Base-by-base conservation (phyloP, 2,888 invertebrate genomes). In the Chesias legatella region DNA sequence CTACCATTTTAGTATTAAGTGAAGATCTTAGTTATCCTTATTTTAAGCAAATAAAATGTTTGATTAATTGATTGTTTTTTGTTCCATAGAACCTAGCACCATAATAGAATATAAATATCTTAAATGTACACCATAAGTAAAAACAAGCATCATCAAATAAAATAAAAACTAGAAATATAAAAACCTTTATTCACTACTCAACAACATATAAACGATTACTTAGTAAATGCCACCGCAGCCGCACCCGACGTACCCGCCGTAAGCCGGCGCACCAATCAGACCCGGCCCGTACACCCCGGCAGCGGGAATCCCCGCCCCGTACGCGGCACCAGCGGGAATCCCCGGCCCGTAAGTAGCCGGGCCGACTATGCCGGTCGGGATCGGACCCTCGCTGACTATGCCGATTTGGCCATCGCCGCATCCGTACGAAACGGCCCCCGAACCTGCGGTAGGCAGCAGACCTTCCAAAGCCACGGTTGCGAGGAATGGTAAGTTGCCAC, bases 401-500 rank as follows among this genome's bases (percentile, higher is more conserved):
- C 63, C 64, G 9, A 63, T 42, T 1, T 56, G 43, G 0, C 67
- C 67, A 25, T 58, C 53, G 4, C 78, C 77, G 23, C 76, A 75
- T 7, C 68, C 63, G 33, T 78, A 76, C 0, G 63, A 49, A 5
- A 75, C 60, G 0, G 58, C 54, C 11, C 73, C 73, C 31, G 58
- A 43, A 1, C 79, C 78, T 13, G 50, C 59, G 7, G 73, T 67
- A 1, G 72, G 71, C 23, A 78, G 43, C 6, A 48, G 51, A 1
- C 76, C 75, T 23, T 70, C 66, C 26, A 79, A 43, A 2, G 48
- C 67, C 0, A 71, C 74, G 3, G 76, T 63, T 3, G 73, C 73
- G 0, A 72, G 44, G 55, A 79, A 73, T 1, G 75, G 79, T 10
- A 79, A 43, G 23, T 74, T 63, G 28, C 79, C 79, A 10, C 56